phyloP scores from a whole-genome alignment of 64 coral and sea anemone genomes.

The Catalaphyllia jardinei region DNA sequence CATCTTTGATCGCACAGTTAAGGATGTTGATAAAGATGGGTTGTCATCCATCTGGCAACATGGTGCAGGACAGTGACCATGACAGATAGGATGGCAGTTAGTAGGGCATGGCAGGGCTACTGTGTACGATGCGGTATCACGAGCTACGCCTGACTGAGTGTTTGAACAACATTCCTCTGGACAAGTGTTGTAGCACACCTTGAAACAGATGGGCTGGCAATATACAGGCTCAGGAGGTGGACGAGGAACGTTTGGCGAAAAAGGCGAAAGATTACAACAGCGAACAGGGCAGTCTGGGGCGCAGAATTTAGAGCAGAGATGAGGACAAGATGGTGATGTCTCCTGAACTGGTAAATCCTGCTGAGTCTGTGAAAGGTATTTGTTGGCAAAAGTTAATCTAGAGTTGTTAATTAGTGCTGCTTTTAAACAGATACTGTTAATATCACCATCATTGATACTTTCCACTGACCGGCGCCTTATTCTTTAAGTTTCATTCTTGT shows the following conservation, averaged over 20 bases:
- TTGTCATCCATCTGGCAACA: not conserved
- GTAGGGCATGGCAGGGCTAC: not conserved
- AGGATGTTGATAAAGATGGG: not conserved
- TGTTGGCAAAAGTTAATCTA: not conserved
- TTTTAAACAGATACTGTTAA: not conserved
- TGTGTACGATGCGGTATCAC: not conserved
- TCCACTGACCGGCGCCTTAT: too few relatives aligned
- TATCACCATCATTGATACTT: not conserved
- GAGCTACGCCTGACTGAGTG: too few relatives aligned
- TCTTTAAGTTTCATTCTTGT: too few relatives aligned
- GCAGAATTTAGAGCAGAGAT: slow-evolving; percentile 32
- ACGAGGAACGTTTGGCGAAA: not conserved
- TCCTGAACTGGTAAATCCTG: not conserved
- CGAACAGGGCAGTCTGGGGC: slow-evolving; percentile 41
- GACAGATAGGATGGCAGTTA: slow-evolving; percentile 6
- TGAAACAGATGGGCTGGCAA: slow-evolving; percentile 12
- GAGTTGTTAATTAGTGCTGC: not conserved
- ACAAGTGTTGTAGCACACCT: not conserved
- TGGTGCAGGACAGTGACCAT: not conserved
- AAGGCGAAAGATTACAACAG: slow-evolving; percentile 20
- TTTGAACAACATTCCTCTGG: slow-evolving; percentile 25
- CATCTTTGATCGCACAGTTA: not conserved
- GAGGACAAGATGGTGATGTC: slow-evolving; percentile 17
- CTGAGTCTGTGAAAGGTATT: not conserved
- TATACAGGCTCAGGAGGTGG: not conserved